Percentiles rank a stretch among this genome's conserved stretches.
These are phyloP conservation scores for Oryzias curvinotus DNA, from an alignment of 2,113 vertebrate species.

Conservation along the genomic window DNA sequence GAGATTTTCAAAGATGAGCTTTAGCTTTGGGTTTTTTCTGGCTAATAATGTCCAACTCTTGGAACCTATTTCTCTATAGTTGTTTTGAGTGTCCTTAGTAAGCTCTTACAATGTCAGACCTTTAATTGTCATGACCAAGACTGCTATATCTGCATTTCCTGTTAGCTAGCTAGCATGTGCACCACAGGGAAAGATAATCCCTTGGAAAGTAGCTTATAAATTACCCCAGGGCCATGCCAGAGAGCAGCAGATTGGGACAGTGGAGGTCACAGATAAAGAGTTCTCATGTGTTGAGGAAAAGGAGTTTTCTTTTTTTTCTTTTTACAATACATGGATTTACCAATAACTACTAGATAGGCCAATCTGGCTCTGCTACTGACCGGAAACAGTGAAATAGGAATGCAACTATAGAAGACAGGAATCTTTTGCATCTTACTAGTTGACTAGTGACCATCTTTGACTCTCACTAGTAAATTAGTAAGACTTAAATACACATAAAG, in stretches of 20 bases:
- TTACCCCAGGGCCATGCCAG: conserved; percentile 65
- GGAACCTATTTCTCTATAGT: conserved; percentile 13
- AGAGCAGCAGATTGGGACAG: conserved; percentile 62
- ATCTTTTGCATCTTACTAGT: too few relatives aligned
- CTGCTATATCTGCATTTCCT: conserved; percentile 46
- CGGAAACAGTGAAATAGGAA: too few relatives aligned
- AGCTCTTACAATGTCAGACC: conserved; percentile 22
- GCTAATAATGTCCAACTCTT: conserved; percentile 10
- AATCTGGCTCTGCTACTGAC: too few relatives aligned
- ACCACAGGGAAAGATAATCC: conserved; percentile 75
- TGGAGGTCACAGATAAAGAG: conserved; percentile 65
- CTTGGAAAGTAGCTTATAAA: conserved; percentile 76
- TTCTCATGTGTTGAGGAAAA: conserved; percentile 27
- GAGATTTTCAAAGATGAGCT: background rate
- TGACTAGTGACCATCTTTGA: too few relatives aligned
- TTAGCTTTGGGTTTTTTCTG: background rate
- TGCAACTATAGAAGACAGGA: too few relatives aligned
- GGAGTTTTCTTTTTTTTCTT: background rate
- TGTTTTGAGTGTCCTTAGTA: conserved; percentile 4
- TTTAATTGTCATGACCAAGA: conserved; percentile 38
- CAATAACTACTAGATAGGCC: background rate
- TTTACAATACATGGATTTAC: conserved; percentile 4
- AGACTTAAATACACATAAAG: too few relatives aligned
- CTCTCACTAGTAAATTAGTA: too few relatives aligned
- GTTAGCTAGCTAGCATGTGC: conserved; percentile 46